Percentiles rank a stretch among this genome's conserved stretches.
Conservation (phyloP, 2,113 vertebrate genomes). For the Callithrix jacchus region DNA sequence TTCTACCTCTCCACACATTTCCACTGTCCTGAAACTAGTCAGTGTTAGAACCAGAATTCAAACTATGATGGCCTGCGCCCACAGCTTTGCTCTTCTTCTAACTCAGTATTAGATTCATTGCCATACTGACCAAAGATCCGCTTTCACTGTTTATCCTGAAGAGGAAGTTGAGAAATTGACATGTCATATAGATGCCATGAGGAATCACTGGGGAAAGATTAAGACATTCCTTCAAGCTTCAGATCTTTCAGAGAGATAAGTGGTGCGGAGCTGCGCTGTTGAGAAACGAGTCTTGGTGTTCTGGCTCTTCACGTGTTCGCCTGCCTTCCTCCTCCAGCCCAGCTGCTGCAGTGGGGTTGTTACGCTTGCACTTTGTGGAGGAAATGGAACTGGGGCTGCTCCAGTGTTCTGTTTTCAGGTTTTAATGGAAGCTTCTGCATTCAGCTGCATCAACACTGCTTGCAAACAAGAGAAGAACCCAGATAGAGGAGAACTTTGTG, state of each 20-base stretch:
- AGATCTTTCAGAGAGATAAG: background rate
- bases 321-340: constrained; percentile 13
- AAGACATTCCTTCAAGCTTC: background rate
- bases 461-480: background rate
- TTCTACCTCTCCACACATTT: no score
- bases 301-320: background rate
- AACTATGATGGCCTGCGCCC: background rate
- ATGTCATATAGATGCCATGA: background rate
- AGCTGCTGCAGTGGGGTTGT: background rate
- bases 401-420: background rate
- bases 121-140: background rate
- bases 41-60: background rate
- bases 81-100: background rate
- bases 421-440: background rate
- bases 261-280: background rate
- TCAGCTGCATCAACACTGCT: background rate
- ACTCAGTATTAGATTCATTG: background rate
- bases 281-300: background rate
- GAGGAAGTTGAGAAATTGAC: background rate
- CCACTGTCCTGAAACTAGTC: background rate
- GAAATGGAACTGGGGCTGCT: background rate
- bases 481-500: rapidly evolving
- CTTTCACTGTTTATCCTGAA: background rate
- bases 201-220: background rate
- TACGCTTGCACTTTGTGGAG: background rate